Percentiles rank a stretch among this genome's conserved stretches.
phyloP scores from a whole-genome alignment of 1,140 invertebrate genomes.

The Phocides pigmalion region DNA sequence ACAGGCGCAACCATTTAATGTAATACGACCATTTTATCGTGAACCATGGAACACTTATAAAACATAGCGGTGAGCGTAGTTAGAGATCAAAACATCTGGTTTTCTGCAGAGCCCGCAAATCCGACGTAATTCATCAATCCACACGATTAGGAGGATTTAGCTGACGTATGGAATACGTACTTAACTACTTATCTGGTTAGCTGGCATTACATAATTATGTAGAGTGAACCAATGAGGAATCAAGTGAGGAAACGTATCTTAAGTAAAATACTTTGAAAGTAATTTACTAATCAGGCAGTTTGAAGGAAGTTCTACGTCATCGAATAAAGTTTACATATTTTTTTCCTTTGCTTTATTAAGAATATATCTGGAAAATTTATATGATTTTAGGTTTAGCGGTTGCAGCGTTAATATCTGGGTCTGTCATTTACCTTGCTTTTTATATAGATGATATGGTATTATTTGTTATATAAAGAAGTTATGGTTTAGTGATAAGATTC shows the following conservation, averaged over 20 bases:
- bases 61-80: not conserved
- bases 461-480: no score
- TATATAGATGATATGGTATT: no score
- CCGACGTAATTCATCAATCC: conserved; percentile 10
- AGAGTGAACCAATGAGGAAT: not conserved
- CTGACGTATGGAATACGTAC: conserved; percentile 10
- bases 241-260: not conserved
- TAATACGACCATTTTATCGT: not conserved
- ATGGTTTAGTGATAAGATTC: no score
- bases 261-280: no score
- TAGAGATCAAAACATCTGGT: conserved; percentile 5
- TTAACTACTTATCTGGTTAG: conserved; percentile 10
- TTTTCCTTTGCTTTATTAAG: no score
- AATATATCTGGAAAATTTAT: no score
- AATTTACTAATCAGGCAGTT: no score
- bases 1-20: not conserved
- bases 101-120: not conserved
- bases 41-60: not conserved
- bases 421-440: no score
- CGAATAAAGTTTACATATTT: no score
- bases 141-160: conserved; percentile 16
- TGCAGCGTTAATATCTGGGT: no score
- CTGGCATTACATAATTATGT: conserved; percentile 2
- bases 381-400: no score
- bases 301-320: no score